phyloP scores from a whole-genome alignment of 2,888 invertebrate genomes.

The Microplitis deprimator region DNA sequence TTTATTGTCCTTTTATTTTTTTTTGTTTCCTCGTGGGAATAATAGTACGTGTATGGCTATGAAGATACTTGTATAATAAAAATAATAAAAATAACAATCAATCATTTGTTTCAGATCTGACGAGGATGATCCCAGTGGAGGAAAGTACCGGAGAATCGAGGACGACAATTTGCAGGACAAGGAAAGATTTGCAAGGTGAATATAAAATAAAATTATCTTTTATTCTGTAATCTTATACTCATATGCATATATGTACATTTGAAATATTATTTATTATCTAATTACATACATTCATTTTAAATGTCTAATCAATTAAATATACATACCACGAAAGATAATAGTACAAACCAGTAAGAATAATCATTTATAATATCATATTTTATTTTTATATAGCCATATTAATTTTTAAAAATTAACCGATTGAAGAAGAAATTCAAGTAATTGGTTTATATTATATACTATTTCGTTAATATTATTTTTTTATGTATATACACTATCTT shows the following conservation, averaged over 20 bases:
- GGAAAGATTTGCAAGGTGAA: conserved; percentile 95
- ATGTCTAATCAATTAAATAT: not conserved
- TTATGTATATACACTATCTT: not conserved
- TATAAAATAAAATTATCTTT: conserved; percentile 54
- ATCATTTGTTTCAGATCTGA: conserved; percentile 78
- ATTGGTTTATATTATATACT: too few relatives aligned
- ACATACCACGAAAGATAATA: too few relatives aligned
- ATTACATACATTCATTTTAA: too few relatives aligned
- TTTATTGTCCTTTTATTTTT: not conserved
- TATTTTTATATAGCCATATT: too few relatives aligned
- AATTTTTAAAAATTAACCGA: too few relatives aligned
- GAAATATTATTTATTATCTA: too few relatives aligned
- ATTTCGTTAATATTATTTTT: too few relatives aligned
- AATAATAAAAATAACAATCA: conserved; percentile 8
- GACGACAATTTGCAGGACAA: conserved; percentile 96
- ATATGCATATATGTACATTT: conserved; percentile 20
- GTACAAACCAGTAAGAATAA: too few relatives aligned
- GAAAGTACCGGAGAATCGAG: conserved; percentile 90
- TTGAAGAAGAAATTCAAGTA: too few relatives aligned
- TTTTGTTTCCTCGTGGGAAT: not conserved
- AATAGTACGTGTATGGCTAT: not conserved
- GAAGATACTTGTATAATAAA: not conserved
- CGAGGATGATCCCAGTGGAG: conserved; percentile 89
- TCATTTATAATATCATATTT: not conserved
- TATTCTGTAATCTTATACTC: not conserved